Evolutionary conservation across 2,113 vertebrate species (phyloP), one percentile per base, ranked within the genome.

Genomic region (Kobus ellipsiprymnus): DNA sequence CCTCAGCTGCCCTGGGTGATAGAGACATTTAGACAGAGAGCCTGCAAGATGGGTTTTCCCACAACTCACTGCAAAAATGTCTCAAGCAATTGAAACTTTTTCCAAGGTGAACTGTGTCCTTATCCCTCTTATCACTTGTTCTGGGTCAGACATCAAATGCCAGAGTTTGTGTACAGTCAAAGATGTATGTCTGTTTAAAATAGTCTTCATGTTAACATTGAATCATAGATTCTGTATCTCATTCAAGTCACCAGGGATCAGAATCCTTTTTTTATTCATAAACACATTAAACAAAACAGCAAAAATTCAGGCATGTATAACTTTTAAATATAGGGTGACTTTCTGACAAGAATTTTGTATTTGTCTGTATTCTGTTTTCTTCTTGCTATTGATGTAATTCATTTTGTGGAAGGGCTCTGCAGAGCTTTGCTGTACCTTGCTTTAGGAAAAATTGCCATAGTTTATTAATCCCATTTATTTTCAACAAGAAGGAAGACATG

Each of bases 401-500:
- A 64, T 91, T 88, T 80, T 67, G 44, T 83, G 36, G 1, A 81
- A 78, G 59, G 11, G 1, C 19, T n/a, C 48, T 77, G 40, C 2
- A 74, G 46, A 64, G 57, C 16, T 94, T 92, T 78, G 5, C 14
- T 62, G 5, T 44, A 82, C 12, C 4, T 86, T 91, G 84, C 27
- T 91, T 89, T 77, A 86, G 67, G 57, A 86, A 82, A 3, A 94
- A 15, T 55, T 71, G 36, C 44, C 64, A 95, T 12, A 60, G 27
- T 85, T 96, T 90, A 93, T 95, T 94, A 93, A 92, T 86, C n/a
- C 55, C 50, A 93, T 96, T 94, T 91, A 74, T 97, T 97, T 91
- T 95, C 78, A 95, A 27, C 15, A 57, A 74, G 21, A 81, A 27
- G n/a, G 19, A 93, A 87, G 19, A 89, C 46, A 86, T 50, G 23